Base-by-base conservation (phyloP, 2,797 vertebrate genomes). In the Yasuhikotakia modesta region DNA sequence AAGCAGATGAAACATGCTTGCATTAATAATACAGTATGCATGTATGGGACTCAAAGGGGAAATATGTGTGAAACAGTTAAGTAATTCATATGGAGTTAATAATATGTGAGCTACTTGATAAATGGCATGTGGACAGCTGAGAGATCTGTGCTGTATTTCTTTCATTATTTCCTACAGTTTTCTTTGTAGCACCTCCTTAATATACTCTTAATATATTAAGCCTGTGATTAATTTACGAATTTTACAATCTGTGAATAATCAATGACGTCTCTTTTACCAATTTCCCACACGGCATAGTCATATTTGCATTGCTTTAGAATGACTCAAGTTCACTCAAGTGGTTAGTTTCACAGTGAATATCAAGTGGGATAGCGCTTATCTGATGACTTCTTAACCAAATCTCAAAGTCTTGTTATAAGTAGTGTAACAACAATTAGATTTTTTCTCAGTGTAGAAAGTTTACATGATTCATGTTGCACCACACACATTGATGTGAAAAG, bases 301-400 rank as follows among this genome's bases (percentile, higher is more conserved):
- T 43, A 24, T 76, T 45, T 84, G 64, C 57, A 74, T 82, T 19
- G 60, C 78, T 78, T 69, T 74, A 67, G n/a, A 13, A 53, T 84
- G 83, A 92, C 88, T 91, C 91, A 90, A 90, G 84, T 79, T 83
- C 87, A 85, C 86, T 91, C 90, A 91, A n/a, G n/a, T 90, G 82
- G 87, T 82, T 88, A 86, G 83, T 87, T 93, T 94, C 91, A 87
- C 92, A 83, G 89, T 89, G 92, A 90, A 94, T 93, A 92, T 90
- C 87, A 94, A 92, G 87, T 86, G 85, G 88, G 87, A 90, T 85
- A 82, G 82, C 87, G 87, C 89, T 39, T 88, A 84, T 91, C 84
- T 84, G 82, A 87, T 91, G 86, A 85, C 85, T 87, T 66, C 70
- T 71, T 71, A 52, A 82, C 27, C 53, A 76, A 76, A 60, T 24